phyloP scores from a whole-genome alignment of 2,113 vertebrate genomes.

The Trogon surrucura region DNA sequence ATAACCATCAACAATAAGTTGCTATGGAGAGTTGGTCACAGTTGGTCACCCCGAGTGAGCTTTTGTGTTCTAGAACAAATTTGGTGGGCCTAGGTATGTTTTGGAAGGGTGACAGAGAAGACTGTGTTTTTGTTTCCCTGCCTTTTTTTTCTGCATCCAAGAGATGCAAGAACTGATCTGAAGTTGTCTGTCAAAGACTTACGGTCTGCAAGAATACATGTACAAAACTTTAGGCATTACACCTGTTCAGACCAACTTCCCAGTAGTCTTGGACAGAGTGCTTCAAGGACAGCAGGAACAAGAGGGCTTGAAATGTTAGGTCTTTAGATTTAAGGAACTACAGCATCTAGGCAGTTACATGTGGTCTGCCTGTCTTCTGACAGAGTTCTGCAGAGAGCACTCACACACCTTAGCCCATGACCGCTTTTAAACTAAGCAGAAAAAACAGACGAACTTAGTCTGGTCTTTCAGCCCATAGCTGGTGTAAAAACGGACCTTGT shows the following conservation, averaged over 20 bases:
- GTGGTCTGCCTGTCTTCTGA: neutral
- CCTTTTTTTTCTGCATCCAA: neutral
- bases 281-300: neutral
- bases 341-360: neutral
- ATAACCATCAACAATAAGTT: neutral
- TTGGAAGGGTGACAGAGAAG: neutral
- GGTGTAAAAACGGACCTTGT: neutral
- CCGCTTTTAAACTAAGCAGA: neutral
- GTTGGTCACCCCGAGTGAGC: neutral
- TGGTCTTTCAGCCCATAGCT: neutral
- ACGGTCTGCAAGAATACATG: neutral
- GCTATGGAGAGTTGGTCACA: neutral
- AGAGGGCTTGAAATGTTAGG: neutral
- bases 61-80: neutral
- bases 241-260: neutral
- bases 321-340: neutral
- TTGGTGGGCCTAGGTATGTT: neutral
- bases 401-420: neutral
- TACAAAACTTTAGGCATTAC: neutral
- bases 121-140: neutral
- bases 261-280: neutral
- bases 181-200: neutral
- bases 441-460: neutral
- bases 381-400: neutral
- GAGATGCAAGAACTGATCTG: neutral